Evolutionary conservation across 2,113 vertebrate species (phyloP).

Genomic region (Ovis aries): ARS-UI_Ramb_v3.0 NC_056070.1:47261501-47262000

Average conservation of each 20-base stretch:
- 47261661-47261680: rapidly evolving
- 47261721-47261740: neutral
- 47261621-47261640: neutral
- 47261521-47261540: neutral
- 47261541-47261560: neutral
- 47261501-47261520: neutral
- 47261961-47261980: neutral
- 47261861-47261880: neutral
- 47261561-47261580: neutral
- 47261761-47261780: neutral
- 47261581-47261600: rapidly evolving
- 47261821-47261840: neutral
- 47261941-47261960: neutral
- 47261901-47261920: neutral
- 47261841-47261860: neutral
- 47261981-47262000: neutral
- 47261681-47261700: neutral
- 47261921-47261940: neutral
- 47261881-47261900: neutral
- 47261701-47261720: rapidly evolving
- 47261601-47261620: rapidly evolving
- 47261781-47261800: neutral
- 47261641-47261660: rapidly evolving
- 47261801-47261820: neutral
- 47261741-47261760: neutral